Conservation (phyloP, 2,797 vertebrate genomes). For the Pangasius macronema region DNA sequence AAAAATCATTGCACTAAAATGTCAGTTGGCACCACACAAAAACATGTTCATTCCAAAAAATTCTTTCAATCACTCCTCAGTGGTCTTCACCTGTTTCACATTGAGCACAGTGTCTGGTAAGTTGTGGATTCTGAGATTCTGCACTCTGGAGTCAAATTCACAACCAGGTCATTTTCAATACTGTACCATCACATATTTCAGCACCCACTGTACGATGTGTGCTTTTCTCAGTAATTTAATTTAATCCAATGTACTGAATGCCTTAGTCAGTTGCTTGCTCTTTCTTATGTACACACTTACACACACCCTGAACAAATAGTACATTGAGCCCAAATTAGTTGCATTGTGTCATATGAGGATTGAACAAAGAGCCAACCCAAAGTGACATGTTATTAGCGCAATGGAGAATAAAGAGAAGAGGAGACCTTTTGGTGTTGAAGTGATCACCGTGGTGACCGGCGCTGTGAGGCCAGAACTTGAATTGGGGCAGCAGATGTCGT, state of each 20-base stretch:
- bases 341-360: conserved; percentile 70
- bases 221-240: neutral
- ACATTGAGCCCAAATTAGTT: conserved; percentile 69
- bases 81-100: neutral
- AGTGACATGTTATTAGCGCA: conserved; percentile 73
- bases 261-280: neutral
- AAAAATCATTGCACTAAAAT: neutral
- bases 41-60: neutral
- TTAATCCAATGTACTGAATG: conserved; percentile 24
- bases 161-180: neutral
- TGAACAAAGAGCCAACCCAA: conserved; percentile 71
- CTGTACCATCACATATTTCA: neutral
- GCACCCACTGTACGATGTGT: neutral
- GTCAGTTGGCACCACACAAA: neutral
- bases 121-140: neutral
- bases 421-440: conserved; percentile 67
- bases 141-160: neutral
- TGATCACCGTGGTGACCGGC: conserved; percentile 69
- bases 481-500: conserved; percentile 59
- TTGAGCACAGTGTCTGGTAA: neutral
- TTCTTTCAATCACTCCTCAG: neutral
- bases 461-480: conserved; percentile 50
- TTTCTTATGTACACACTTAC: conserved; percentile 8
- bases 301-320: conserved; percentile 66
- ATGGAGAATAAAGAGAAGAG: conserved; percentile 67